A percentile compares a stretch with the other conserved stretches of the same genome.
phyloP scores from a whole-genome alignment of 2,888 invertebrate species.

The Sipunculus nudus region DNA sequence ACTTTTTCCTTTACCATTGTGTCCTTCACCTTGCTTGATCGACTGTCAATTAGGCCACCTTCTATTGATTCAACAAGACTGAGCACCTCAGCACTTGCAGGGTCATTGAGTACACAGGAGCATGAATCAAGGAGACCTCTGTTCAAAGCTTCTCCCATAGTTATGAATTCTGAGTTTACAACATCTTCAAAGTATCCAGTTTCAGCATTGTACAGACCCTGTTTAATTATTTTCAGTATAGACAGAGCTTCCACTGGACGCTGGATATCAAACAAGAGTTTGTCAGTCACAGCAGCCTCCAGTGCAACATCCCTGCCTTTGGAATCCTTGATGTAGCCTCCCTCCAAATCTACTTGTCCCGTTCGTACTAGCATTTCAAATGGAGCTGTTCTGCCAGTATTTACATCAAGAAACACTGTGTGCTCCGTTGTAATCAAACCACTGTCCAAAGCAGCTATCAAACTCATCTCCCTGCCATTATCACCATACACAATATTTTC shows the following conservation, averaged over 20 bases:
- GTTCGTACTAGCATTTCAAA: constrained; percentile 81
- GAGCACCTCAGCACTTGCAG: constrained; percentile 37
- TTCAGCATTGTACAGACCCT: constrained; percentile 85
- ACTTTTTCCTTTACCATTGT: constrained; percentile 71
- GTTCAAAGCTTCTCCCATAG: constrained; percentile 60
- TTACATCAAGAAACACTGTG: constrained; percentile 28
- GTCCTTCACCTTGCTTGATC: constrained; percentile 70
- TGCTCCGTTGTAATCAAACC: constrained; percentile 24
- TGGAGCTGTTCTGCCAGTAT: constrained; percentile 70
- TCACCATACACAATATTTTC: no score
- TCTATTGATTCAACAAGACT: constrained; percentile 53
- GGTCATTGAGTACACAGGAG: constrained; percentile 38
- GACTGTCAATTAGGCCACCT: constrained; percentile 79
- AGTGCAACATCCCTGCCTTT: constrained; percentile 56
- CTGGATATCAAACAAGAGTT: constrained; percentile 18
- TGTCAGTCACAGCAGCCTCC: constrained; percentile 23
- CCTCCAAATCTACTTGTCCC: constrained; percentile 81
- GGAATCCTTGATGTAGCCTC: constrained; percentile 73
- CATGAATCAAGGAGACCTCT: constrained; percentile 30
- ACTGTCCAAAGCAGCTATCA: constrained; percentile 78
- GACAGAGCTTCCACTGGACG: constrained; percentile 11
- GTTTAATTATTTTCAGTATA: constrained; percentile 70
- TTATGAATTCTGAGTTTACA: constrained; percentile 81
- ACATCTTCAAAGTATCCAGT: constrained; percentile 78
- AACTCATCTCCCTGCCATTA: constrained; percentile 80